phyloP scores from a whole-genome alignment of 1,140 invertebrate species.

The Matsumurasca onukii region DNA sequence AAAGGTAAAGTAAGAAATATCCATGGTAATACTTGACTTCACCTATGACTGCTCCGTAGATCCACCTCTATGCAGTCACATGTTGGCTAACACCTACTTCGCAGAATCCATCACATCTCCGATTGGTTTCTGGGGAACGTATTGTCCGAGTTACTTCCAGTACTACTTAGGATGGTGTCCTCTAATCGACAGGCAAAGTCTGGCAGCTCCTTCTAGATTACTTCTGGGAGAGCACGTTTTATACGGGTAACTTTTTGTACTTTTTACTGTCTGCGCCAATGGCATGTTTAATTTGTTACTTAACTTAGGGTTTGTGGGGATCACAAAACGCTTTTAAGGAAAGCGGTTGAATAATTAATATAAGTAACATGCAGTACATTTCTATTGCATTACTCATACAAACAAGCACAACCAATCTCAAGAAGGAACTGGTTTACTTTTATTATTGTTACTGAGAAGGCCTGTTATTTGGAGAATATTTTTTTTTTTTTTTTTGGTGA shows the following conservation, averaged over 20 bases:
- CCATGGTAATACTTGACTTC: no score
- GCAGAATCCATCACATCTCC: conserved; percentile 65
- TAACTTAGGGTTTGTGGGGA: no score
- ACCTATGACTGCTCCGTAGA: no score
- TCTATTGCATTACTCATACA: background rate
- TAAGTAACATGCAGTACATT: background rate
- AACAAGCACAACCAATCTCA: background rate
- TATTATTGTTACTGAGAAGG: background rate
- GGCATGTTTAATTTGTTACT: no score
- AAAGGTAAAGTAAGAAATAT: no score
- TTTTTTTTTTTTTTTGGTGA: background rate
- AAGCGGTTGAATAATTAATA: background rate
- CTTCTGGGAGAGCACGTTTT: conserved; percentile 42
- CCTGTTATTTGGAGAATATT: background rate
- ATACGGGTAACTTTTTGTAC: conserved; percentile 35
- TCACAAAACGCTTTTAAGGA: no score
- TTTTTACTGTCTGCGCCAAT: background rate
- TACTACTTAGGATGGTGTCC: conserved; percentile 62
- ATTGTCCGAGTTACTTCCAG: conserved; percentile 62
- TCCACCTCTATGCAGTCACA: conserved; percentile 62
- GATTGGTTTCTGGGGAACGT: conserved; percentile 69
- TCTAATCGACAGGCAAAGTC: background rate
- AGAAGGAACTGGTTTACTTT: background rate
- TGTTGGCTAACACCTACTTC: conserved; percentile 65
- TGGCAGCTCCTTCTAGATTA: conserved; percentile 29